These are phyloP conservation scores for Hypotaenidia okinawae DNA, from an alignment of 2,797 vertebrate species.

Conservation along the genomic window DNA sequence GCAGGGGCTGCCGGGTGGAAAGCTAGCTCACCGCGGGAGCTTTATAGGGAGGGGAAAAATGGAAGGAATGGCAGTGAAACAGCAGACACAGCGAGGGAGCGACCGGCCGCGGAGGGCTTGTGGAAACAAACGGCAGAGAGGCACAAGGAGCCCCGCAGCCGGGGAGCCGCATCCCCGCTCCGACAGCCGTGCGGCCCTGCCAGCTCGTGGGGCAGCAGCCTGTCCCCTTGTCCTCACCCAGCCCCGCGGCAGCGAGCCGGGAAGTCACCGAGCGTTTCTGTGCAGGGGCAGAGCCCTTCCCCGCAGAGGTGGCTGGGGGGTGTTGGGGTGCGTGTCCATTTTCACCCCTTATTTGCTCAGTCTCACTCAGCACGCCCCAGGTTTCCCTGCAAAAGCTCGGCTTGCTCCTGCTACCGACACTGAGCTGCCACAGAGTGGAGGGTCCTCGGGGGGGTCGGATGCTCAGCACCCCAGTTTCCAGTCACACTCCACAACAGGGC, in stretches of 20 bases:
- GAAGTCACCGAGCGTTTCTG: not conserved
- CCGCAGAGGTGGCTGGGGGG: not conserved
- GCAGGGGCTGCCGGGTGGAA: accelerated
- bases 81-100: not conserved
- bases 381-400: not conserved
- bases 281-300: not conserved
- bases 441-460: not conserved
- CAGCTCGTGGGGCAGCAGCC: accelerated
- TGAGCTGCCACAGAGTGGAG: accelerated
- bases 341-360: not conserved
- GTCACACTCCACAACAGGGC: not conserved
- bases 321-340: not conserved
- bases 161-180: not conserved
- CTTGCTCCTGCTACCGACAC: not conserved
- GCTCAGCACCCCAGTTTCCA: not conserved
- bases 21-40: not conserved
- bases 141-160: not conserved
- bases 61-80: conserved; percentile 20
- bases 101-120: not conserved
- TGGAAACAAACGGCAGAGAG: conserved; percentile 20
- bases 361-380: not conserved
- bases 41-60: not conserved
- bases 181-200: accelerated
- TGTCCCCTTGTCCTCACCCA: not conserved
- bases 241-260: not conserved